phyloP scores from a whole-genome alignment of 2,113 vertebrate genomes.

The Hemiprocne comata region DNA sequence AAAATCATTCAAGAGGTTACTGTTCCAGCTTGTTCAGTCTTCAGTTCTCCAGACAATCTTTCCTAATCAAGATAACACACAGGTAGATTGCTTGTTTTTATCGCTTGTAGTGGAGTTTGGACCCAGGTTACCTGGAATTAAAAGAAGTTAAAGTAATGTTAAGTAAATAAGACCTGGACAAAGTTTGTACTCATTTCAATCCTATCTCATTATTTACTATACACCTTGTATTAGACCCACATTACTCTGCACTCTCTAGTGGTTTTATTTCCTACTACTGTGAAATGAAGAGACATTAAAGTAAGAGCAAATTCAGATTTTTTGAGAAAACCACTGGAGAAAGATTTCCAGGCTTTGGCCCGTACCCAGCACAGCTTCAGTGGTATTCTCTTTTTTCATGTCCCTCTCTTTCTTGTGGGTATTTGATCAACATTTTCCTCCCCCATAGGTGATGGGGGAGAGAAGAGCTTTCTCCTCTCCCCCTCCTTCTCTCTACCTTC shows the following conservation, averaged over 20 bases:
- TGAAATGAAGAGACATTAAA: background rate
- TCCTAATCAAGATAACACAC: conserved; percentile 66
- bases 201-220: background rate
- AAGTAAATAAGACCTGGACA: background rate
- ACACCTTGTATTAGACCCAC: background rate
- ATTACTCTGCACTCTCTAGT: background rate
- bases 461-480: background rate
- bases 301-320: background rate
- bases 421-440: background rate
- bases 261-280: background rate
- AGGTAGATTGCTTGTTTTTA: conserved; percentile 65
- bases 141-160: conserved; percentile 21
- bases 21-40: conserved; percentile 32
- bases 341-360: background rate
- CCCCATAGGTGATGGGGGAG: background rate
- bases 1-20: conserved; percentile 27
- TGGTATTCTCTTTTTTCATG: background rate
- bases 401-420: background rate
- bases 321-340: background rate
- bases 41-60: conserved; percentile 3
- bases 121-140: conserved; percentile 58
- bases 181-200: background rate
- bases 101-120: conserved; percentile 39
- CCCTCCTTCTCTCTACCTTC: background rate
- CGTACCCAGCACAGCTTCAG: background rate